These are phyloP conservation scores for Formica aserva DNA, from an alignment of 2,888 invertebrate species.

Conservation along the genomic window DNA sequence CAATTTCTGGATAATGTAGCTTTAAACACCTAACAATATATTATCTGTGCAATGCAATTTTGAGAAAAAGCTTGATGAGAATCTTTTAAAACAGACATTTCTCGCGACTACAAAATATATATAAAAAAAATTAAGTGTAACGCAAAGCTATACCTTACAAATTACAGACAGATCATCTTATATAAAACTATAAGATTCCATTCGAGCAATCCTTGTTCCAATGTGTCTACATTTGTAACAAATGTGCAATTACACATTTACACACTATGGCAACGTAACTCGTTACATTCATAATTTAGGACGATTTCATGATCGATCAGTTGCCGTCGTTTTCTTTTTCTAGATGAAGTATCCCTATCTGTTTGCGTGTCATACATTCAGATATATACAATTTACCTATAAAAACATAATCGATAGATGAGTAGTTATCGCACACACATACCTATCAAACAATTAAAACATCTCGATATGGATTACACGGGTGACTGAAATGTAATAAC, in stretches of 20 bases:
- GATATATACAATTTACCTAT: constrained; percentile 52
- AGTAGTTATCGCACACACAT: constrained; percentile 21
- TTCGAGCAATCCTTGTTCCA: constrained; percentile 5
- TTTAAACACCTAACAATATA: neutral
- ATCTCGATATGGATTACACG: constrained; percentile 7
- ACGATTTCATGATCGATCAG: neutral
- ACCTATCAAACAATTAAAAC: constrained; percentile 43
- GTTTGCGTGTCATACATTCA: constrained; percentile 19
- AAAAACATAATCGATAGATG: constrained; percentile 23
- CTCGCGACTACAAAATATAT: constrained; percentile 19
- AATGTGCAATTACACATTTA: constrained; percentile 29
- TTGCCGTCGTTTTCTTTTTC: constrained; percentile 18
- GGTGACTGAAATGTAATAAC: constrained; percentile 36
- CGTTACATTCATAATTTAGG: neutral
- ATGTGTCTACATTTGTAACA: neutral
- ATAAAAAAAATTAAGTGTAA: constrained; percentile 45
- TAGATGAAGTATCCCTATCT: constrained; percentile 47
- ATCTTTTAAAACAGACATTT: constrained; percentile 43
- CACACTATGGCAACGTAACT: constrained; percentile 38
- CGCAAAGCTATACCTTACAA: constrained; percentile 20
- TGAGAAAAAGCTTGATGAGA: neutral
- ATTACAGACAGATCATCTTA: constrained; percentile 39
- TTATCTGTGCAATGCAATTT: neutral
- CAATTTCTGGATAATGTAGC: neutral
- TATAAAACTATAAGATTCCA: constrained; percentile 49